These are phyloP conservation scores for Myodes glareolus DNA, from an alignment of 2,113 vertebrate genomes.

Conservation along the genomic window DNA sequence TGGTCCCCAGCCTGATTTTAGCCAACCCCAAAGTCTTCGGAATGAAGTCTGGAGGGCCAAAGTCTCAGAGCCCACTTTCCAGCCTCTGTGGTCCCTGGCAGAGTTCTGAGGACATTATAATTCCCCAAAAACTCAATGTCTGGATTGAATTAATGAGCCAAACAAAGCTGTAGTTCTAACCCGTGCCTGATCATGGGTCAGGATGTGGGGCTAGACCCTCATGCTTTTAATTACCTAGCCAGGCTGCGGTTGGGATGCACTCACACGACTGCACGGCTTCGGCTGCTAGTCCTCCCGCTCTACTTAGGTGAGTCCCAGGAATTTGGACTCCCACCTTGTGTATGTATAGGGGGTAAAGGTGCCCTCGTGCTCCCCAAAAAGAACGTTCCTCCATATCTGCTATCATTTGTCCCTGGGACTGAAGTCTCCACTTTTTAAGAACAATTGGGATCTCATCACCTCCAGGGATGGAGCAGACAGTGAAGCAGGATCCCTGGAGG, in stretches of 20 bases:
- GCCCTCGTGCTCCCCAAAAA: fast-evolving
- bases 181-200: not conserved
- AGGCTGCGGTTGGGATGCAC: fast-evolving
- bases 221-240: not conserved
- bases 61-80: not conserved
- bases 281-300: not conserved
- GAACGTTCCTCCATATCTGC: not conserved
- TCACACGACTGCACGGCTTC: fast-evolving
- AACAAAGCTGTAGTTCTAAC: not conserved
- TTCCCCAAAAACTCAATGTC: conserved; percentile 29
- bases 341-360: not conserved
- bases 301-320: not conserved
- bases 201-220: not conserved
- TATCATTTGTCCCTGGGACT: not conserved
- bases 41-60: not conserved
- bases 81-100: not conserved
- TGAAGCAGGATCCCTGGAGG: not conserved
- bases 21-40: no score
- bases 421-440: not conserved
- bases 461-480: not conserved
- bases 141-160: conserved; percentile 52
- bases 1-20: not conserved
- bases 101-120: not conserved
- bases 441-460: not conserved
- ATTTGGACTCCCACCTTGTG: not conserved